Base-by-base conservation (phyloP, 2,888 invertebrate genomes). In the Drosophila nigricruria region DNA sequence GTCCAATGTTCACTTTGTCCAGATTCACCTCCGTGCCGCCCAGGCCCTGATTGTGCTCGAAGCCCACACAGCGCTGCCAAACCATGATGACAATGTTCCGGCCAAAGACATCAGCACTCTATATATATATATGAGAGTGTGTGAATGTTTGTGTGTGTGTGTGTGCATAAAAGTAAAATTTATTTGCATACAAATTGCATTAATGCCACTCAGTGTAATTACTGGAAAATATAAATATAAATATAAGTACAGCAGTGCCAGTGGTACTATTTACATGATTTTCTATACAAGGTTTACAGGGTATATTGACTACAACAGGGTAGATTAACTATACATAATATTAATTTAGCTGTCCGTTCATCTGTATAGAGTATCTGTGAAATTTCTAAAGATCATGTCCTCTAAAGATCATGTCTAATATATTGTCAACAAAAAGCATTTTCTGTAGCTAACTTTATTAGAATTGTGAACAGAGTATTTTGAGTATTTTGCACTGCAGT, bases 31-130 rank as follows among this genome's bases (percentile, higher is more conserved):
- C 97, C 0, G 96, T 97, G 50, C 97, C 97, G 14, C 98, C 98
- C 45, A 98, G 93, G 5, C 94, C 94, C 82, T 94, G 94, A 91
- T 97, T 97, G 92, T 97, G 97, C 91, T 97, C 97, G 92, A 97
- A 97, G 4, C 97, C 96, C 69, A 97, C 96, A 91, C 97, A 97
- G 70, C 96, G 95, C 91, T 98, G 97, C 98, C 98, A 98, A 54
- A 98, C 94, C 96, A 97, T 97, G 60, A 98, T 97, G 79, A 98
- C 95, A 77, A 98, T 94, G 73, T 96, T 96, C 63, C 98, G 95
- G 0, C 96, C 96, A 30, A 96, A 94, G 0, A 96, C 95, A 91
- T 97, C 96, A 87, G 95, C 95, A 18, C 96, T 95, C 95, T 95
- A 50, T 32, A 36, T 64, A 20, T 54, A 25, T 52, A 34, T 18